Conservation (phyloP, 2,113 vertebrate species). For the Daboia siamensis region DNA sequence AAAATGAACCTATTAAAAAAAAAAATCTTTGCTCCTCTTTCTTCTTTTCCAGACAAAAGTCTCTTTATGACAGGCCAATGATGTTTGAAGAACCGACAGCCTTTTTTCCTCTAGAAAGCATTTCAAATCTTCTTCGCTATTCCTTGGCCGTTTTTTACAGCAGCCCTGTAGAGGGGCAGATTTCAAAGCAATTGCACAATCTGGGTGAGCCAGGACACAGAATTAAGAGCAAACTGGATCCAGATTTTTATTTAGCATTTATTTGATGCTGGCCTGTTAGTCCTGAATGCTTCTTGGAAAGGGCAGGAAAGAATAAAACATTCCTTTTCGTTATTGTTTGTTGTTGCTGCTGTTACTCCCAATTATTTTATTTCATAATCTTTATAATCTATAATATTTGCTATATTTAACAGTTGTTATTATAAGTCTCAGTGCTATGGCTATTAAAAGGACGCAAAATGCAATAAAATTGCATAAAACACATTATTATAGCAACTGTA, state of each 20-base stretch:
- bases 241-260: conserved; percentile 4
- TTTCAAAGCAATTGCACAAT: conserved; percentile 53
- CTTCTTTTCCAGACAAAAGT: conserved; percentile 41
- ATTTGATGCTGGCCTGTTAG: background rate
- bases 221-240: background rate
- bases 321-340: background rate
- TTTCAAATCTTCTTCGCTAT: conserved; percentile 56
- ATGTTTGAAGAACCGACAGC: conserved; percentile 50
- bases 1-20: background rate
- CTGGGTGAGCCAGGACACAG: conserved; percentile 5
- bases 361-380: too few relatives aligned
- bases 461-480: background rate
- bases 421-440: too few relatives aligned
- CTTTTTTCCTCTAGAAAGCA: conserved; percentile 40
- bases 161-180: conserved; percentile 44
- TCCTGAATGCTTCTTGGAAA: background rate
- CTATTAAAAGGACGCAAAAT: background rate
- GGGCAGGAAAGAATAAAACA: background rate
- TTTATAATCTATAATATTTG: too few relatives aligned
- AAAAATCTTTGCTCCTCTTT: conserved; percentile 3
- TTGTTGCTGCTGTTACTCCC: background rate
- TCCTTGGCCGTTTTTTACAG: conserved; percentile 42
- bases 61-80: conserved; percentile 49
- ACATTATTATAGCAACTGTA: background rate
- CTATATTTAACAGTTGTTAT: too few relatives aligned